A percentile compares a stretch with the other conserved stretches of the same genome.
phyloP scores from a whole-genome alignment of 2,113 vertebrate genomes.

The Centropristis striata region DNA sequence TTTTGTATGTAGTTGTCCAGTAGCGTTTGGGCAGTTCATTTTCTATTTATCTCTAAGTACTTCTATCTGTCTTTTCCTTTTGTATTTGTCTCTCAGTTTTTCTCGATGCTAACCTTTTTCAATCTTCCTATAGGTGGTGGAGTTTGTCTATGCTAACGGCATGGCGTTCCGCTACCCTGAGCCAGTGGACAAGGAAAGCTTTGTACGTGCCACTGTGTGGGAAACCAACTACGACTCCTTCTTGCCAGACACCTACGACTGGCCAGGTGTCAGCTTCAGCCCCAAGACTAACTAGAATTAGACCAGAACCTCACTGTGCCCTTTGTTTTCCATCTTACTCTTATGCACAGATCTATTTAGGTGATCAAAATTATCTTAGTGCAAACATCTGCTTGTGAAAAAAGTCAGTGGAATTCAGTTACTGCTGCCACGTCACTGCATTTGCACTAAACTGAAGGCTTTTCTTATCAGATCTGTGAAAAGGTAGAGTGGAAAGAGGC shows the following conservation, averaged over 20 bases:
- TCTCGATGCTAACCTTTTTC: background rate
- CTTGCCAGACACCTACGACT: conserved; percentile 94
- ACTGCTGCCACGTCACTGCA: background rate
- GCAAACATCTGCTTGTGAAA: conserved; percentile 10
- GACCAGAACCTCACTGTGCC: conserved; percentile 6
- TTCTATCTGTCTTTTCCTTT: background rate
- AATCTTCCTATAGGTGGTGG: conserved; percentile 87
- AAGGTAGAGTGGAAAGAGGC: background rate
- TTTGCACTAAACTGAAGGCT: conserved; percentile 14
- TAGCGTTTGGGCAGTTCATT: background rate
- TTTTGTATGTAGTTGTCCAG: background rate
- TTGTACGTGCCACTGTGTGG: conserved; percentile 91
- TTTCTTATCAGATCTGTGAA: conserved; percentile 40
- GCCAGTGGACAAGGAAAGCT: conserved; percentile 89
- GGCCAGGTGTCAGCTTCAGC: conserved; percentile 87
- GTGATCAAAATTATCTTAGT: conserved; percentile 1
- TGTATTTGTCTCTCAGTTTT: conserved; percentile 1
- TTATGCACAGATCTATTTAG: conserved; percentile 17
- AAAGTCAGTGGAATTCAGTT: background rate
- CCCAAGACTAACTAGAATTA: conserved; percentile 75
- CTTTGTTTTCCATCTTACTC: conserved; percentile 15
- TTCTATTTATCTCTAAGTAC: background rate
- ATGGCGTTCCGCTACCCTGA: conserved; percentile 98
- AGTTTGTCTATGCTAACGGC: conserved; percentile 93
- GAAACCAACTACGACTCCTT: conserved; percentile 93